Conservation (phyloP, 2,888 invertebrate species). For the Mythimna lalbum region DNA sequence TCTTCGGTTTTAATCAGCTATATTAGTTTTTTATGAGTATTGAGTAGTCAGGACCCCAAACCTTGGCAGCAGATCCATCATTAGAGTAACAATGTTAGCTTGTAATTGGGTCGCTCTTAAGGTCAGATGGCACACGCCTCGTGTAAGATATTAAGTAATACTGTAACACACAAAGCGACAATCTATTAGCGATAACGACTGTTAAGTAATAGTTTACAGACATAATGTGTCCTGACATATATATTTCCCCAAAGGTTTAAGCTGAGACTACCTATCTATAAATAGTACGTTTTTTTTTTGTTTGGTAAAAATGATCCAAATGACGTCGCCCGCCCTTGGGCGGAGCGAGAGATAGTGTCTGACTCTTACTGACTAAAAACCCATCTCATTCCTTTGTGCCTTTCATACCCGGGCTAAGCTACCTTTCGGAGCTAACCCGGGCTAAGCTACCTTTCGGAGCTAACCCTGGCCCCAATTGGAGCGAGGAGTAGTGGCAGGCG, state of each 20-base stretch:
- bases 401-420: no score
- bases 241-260: neutral
- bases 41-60: neutral
- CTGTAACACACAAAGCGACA: neutral
- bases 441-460: no score
- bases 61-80: neutral
- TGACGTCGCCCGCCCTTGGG: no score
- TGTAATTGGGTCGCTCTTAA: neutral
- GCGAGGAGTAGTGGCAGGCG: no score
- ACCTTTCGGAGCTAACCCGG: no score
- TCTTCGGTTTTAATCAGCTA: neutral
- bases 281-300: no score
- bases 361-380: no score
- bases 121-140: neutral
- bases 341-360: no score
- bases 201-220: neutral
- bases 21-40: neutral
- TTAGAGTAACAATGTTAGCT: neutral
- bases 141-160: neutral
- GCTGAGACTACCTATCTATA: neutral
- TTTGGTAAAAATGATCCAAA: no score
- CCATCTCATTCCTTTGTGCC: no score
- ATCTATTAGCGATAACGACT: neutral
- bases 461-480: no score
- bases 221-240: neutral